phyloP scores from a whole-genome alignment of 2,797 vertebrate species.

The Lophius americanus region DNA sequence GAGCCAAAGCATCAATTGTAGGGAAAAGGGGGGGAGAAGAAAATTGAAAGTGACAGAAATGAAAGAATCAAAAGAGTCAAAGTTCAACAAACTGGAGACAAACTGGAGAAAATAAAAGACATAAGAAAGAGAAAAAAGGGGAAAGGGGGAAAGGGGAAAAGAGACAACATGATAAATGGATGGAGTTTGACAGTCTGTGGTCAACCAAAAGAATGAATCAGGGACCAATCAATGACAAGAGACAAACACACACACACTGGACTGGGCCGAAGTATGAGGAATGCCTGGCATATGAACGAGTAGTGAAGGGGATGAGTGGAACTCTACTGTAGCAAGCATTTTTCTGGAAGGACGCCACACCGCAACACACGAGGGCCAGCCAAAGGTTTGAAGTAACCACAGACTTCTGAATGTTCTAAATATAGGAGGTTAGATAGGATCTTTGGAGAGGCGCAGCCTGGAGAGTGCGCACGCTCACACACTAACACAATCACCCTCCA shows the following conservation, averaged over 20 bases:
- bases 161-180: slow-evolving; percentile 47
- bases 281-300: slow-evolving; percentile 36
- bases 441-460: slow-evolving; percentile 48
- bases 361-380: slow-evolving; percentile 52
- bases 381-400: slow-evolving; percentile 70
- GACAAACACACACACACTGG: slow-evolving; percentile 11
- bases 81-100: slow-evolving; percentile 13
- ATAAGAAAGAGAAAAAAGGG: not conserved
- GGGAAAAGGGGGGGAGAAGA: not conserved
- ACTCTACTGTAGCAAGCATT: slow-evolving; percentile 55
- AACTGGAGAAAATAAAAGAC: slow-evolving; percentile 4
- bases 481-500: slow-evolving; percentile 23
- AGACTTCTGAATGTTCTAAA: slow-evolving; percentile 73
- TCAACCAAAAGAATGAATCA: slow-evolving; percentile 54
- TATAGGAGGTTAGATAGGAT: slow-evolving; percentile 72
- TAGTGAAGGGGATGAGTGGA: slow-evolving; percentile 56
- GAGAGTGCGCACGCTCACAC: slow-evolving; percentile 1
- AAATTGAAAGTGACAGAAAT: not conserved
- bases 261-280: slow-evolving; percentile 31
- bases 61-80: slow-evolving; percentile 2
- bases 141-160: not conserved
- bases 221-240: slow-evolving; percentile 45
- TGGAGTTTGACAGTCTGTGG: slow-evolving; percentile 59
- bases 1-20: too few species aligned
- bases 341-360: slow-evolving; percentile 61